Evolutionary conservation across 2,888 invertebrate species (phyloP).

Genomic region (Tipula lateralis): DNA sequence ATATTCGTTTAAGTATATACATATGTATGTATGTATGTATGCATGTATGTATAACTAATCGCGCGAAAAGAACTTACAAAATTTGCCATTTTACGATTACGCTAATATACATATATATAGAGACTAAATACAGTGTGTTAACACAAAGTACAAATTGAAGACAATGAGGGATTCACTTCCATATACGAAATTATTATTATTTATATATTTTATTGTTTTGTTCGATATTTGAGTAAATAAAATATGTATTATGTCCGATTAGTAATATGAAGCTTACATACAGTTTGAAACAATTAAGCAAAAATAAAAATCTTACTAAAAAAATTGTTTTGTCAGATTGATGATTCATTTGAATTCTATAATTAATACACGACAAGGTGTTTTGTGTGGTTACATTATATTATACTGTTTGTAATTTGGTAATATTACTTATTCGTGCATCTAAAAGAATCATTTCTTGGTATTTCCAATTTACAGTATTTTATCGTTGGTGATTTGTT

Average conservation of each 20-base stretch:
- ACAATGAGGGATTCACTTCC: constrained; percentile 19
- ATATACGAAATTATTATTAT: constrained; percentile 20
- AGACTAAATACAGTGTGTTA: not conserved
- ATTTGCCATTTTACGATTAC: constrained; percentile 1
- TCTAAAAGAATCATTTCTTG: not conserved
- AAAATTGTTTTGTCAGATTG: not conserved
- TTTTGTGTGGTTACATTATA: not conserved
- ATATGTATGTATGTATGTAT: too few relatives aligned
- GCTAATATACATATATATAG: not conserved
- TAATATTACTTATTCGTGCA: not conserved
- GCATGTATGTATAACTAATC: not conserved
- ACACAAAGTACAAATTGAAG: not conserved
- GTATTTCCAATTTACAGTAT: not conserved
- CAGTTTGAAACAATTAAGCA: not conserved
- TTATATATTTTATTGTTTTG: not conserved
- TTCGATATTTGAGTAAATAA: not conserved
- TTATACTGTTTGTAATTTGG: not conserved
- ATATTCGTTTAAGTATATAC: not conserved
- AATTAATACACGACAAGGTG: not conserved
- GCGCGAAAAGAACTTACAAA: not conserved
- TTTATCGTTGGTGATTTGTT: not conserved
- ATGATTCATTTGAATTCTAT: not conserved
- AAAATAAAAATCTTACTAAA: not conserved
- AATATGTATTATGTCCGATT: not conserved
- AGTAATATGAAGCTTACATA: not conserved